phyloP scores from a whole-genome alignment of 2,113 vertebrate species.

The Macquaria australasica region DNA sequence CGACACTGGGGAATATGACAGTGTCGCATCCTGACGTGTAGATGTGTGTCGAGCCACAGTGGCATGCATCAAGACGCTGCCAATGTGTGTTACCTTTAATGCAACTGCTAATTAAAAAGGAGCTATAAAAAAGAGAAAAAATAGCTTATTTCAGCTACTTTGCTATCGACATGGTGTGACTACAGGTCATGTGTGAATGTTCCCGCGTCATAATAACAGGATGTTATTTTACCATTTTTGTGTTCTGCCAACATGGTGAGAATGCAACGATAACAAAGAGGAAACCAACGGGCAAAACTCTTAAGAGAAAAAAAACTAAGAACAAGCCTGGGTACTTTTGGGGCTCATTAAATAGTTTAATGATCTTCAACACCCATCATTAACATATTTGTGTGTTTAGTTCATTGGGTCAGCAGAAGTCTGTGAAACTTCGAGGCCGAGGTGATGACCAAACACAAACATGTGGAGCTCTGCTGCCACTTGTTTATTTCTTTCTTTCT shows the following conservation, averaged over 20 bases:
- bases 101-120: neutral
- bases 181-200: neutral
- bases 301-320: neutral
- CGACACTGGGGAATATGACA: neutral
- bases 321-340: slow-evolving; percentile 10
- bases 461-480: slow-evolving; percentile 17
- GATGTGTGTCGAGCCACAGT: neutral
- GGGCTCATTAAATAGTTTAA: slow-evolving; percentile 41
- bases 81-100: neutral
- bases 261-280: neutral
- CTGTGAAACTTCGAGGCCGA: slow-evolving; percentile 9
- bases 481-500: slow-evolving; percentile 58
- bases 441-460: slow-evolving; percentile 35
- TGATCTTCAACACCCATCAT: slow-evolving; percentile 36
- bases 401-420: slow-evolving; percentile 9
- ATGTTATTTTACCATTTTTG: neutral
- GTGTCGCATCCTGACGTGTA: neutral
- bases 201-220: neutral
- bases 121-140: too few species aligned
- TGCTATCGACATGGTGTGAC: neutral
- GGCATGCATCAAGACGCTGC: neutral
- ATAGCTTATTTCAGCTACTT: neutral
- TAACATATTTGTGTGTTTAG: slow-evolving; percentile 44
- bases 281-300: neutral
- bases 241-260: neutral